Evolutionary conservation across 2,888 invertebrate genomes (phyloP), one percentile per base, ranked within the genome.

Genomic region (Watsonalla binaria): DNA sequence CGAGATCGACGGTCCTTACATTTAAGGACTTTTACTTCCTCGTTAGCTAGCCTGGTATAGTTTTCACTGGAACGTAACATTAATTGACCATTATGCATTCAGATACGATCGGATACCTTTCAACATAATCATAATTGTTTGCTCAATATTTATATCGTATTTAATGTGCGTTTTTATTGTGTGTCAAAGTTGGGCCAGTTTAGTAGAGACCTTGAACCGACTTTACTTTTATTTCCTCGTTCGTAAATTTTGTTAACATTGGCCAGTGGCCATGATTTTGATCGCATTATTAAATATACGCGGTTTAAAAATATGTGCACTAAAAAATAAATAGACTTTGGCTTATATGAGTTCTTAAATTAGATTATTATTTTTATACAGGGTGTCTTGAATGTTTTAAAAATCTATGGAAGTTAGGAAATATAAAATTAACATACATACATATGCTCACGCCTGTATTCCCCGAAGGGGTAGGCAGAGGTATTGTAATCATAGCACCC

Each of bases 151-250:
- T 60, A 52, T 14, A 49, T 39, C 15, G 14, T 37, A 55, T 59
- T 53, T 45, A 52, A 58, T 60, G 54, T 52, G 51, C 55, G 39
- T 51, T 52, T 54, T 54, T 53, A 51, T 54, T 45, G 48, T 51
- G 45, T 52, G 45, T 48, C 34, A 54, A 57, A 51, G 70, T 68
- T 69, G 63, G 66, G 61, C 65, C 53, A 57, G 60, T 74, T 71
- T 78, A 72, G 70, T 66, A 59, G 64, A 61, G 65, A 56, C 87
- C 87, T 80, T 87, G 85, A 78, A 73, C 70, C 59, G 61, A 74
- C 57, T 66, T 66, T 57, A 80, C 83, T 86, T 82, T 86, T 84
- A 86, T 85, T 87, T 89, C 87, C 87, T 83, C 63, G 71, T 83
- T 77, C 68, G 70, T 72, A 71, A 73, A 74, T 61, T 60, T 54